Base-by-base conservation (phyloP, 2,797 vertebrate species). In the Liasis olivaceus region DNA sequence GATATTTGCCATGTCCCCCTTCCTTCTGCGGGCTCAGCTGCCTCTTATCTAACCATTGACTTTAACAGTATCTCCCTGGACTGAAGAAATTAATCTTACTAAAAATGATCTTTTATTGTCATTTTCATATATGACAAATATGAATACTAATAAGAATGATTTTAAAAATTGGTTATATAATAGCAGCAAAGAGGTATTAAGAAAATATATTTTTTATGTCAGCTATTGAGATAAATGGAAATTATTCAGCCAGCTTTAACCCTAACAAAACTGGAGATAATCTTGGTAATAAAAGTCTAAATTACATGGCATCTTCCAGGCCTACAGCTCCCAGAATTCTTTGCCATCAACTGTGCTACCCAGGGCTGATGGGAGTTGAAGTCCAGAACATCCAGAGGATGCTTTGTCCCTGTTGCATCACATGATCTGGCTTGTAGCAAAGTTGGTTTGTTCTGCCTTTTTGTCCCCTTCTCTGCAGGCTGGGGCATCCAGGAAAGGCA, bases 401-500 rank as follows among this genome's bases (percentile, higher is more conserved):
- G 7, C 7, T 2, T 89, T 89, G 59, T 54, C 42, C 20, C 31
- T 15, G 11, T 8, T 24, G 14, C 28, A 2, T 58, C 12, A 81
- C 8, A 24, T 84, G 5, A 66, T 3, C 22, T 85, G 26, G 17
- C 24, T 51, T 11, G 66, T 56, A 87, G 87, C 4, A 2, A 6
- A 20, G 4, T 14, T 85, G 26, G 64, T 87, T 86, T 56, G 31
- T 87, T 92, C 31, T 47, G 5, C 58, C 5, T 54, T 72, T 36
- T 36, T 85, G 58, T 84, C 63, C 51, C 77, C 66, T 87, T 31
- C 91, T 91, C 92, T 87, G 90, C 42, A 99, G 98, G 98, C 98
- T 0, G 98, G 98, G 24, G 99, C 98, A 81, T 99, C 99, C 58
- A 98, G 98, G 94, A 98, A 98, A 88, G 97, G 97, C 1, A 93